Conservation (phyloP, 2,113 vertebrate genomes). For the Sinocyclocheilus anophthalmus region DNA sequence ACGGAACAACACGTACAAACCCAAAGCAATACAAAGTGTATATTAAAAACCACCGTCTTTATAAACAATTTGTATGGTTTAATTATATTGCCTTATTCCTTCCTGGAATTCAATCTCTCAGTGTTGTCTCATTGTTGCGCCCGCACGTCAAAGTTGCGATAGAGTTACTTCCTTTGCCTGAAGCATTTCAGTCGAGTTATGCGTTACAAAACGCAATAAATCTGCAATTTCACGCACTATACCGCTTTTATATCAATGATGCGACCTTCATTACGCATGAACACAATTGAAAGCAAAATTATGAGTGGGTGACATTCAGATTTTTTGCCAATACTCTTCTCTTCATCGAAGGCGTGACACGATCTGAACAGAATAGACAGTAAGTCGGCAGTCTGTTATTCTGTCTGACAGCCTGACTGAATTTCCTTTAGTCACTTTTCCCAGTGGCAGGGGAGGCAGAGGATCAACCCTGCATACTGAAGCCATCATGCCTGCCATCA, state of each 20-base stretch:
- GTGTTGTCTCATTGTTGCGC: constrained; percentile 2
- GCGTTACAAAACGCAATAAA: not conserved
- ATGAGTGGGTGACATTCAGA: not conserved
- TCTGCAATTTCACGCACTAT: not conserved
- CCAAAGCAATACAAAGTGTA: not conserved
- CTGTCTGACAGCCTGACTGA: not conserved
- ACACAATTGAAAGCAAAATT: not conserved
- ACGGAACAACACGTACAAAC: not conserved
- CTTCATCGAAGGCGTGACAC: not conserved
- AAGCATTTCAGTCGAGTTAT: constrained; percentile 11
- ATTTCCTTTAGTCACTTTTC: not conserved
- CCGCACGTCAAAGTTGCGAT: constrained; percentile 39
- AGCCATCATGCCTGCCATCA: constrained; percentile 29
- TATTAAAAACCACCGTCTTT: not conserved
- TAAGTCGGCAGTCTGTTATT: not conserved
- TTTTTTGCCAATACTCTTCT: not conserved
- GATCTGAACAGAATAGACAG: not conserved
- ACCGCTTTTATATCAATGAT: not conserved
- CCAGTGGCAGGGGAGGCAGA: not conserved
- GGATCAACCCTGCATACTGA: not conserved
- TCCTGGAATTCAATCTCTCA: not conserved
- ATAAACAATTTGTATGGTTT: not conserved
- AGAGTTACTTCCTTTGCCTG: constrained; percentile 36
- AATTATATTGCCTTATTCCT: not conserved
- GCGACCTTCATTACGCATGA: not conserved